phyloP scores from a whole-genome alignment of 2,797 vertebrate genomes.

The Monodelphis domestica region DNA sequence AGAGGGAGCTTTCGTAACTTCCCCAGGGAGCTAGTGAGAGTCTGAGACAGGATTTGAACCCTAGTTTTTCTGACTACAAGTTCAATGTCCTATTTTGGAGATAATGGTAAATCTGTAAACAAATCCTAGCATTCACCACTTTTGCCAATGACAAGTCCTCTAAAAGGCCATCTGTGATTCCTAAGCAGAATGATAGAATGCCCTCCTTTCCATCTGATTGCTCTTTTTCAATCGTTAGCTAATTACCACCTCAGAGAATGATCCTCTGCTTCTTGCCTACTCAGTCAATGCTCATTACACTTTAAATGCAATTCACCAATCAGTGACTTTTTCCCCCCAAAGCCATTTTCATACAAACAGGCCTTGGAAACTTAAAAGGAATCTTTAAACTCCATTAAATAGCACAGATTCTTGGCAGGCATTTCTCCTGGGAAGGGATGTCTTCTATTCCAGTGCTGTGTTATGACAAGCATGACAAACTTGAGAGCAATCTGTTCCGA shows the following conservation, averaged over 20 bases:
- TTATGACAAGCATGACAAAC: conserved; percentile 88
- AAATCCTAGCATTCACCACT: background rate
- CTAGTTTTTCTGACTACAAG: background rate
- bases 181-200: background rate
- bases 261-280: conserved; percentile 42
- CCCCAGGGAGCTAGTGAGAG: background rate
- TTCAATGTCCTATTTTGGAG: background rate
- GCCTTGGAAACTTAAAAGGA: conserved; percentile 79
- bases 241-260: conserved; percentile 64
- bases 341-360: conserved; percentile 81
- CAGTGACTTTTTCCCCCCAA: conserved; percentile 64
- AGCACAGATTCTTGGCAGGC: conserved; percentile 80
- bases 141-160: background rate
- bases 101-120: background rate
- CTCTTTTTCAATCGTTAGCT: conserved; percentile 56
- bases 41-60: background rate
- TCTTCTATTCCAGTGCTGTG: conserved; percentile 84
- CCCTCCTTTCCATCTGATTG: conserved; percentile 3
- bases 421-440: conserved; percentile 84
- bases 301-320: conserved; percentile 72
- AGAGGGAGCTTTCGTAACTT: background rate
- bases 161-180: conserved; percentile 60
- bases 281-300: conserved; percentile 65
- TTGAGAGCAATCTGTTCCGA: conserved; percentile 86
- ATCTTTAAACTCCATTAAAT: conserved; percentile 85